Conservation (phyloP, 2,797 vertebrate genomes). For the Eospalax fontanierii region DNA sequence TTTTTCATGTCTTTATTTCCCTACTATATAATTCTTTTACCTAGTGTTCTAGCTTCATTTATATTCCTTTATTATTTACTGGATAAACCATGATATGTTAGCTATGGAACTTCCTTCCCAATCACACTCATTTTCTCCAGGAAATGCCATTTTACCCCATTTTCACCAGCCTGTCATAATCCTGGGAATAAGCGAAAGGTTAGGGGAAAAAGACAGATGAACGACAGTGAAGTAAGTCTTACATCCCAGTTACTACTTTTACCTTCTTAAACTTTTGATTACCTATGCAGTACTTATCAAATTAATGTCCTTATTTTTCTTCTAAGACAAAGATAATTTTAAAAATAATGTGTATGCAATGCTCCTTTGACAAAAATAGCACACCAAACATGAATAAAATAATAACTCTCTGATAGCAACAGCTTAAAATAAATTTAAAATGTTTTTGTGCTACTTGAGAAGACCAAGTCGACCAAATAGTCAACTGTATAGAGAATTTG, state of each 20-base stretch:
- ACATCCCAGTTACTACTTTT: constrained; percentile 10
- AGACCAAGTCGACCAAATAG: not conserved
- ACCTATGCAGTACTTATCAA: not conserved
- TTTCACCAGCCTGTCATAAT: constrained; percentile 83
- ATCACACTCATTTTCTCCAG: constrained; percentile 69
- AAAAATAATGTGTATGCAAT: not conserved
- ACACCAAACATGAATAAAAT: constrained; percentile 8
- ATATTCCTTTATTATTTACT: constrained; percentile 86
- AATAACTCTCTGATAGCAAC: not conserved
- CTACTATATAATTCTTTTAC: constrained; percentile 82
- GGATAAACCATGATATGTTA: constrained; percentile 88
- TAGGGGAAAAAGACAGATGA: not conserved
- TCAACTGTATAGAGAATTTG: not conserved
- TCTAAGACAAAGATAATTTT: not conserved
- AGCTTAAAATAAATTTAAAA: not conserved
- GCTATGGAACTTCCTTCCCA: constrained; percentile 76
- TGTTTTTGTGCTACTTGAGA: constrained; percentile 1
- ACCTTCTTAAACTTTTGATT: constrained; percentile 35
- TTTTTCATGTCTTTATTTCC: constrained; percentile 80
- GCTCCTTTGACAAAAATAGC: not conserved
- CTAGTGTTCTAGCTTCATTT: constrained; percentile 79
- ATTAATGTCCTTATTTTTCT: not conserved
- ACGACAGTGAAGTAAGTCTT: constrained; percentile 31
- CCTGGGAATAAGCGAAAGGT: not conserved
- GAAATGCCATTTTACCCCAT: constrained; percentile 82